Conservation (phyloP, 2,113 vertebrate genomes). For the Pagrus major region DNA sequence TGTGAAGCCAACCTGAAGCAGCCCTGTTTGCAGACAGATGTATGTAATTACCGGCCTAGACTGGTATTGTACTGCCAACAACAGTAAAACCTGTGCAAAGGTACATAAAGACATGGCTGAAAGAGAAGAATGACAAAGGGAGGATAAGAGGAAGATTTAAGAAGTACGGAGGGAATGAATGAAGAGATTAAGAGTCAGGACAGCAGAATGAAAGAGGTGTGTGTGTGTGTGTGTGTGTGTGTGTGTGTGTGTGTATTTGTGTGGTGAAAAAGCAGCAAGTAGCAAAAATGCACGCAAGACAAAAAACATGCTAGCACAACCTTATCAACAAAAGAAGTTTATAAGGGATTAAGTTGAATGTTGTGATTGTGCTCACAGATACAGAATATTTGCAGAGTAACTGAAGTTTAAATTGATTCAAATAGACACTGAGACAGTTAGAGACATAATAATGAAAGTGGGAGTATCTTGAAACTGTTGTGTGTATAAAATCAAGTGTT, state of each 20-base stretch:
- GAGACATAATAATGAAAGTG: too few relatives aligned
- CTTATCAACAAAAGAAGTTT: background rate
- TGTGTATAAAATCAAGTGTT: too few relatives aligned
- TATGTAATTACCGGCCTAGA: background rate
- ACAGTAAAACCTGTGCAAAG: constrained; percentile 7
- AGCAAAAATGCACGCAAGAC: background rate
- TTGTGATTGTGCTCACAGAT: background rate
- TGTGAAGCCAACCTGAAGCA: background rate
- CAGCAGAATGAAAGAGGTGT: background rate
- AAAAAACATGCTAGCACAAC: background rate
- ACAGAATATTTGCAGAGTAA: constrained; percentile 1
- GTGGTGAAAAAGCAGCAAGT: constrained; percentile 16
- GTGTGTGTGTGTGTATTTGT: too few relatives aligned
- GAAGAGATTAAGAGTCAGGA: constrained; percentile 3
- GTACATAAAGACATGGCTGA: background rate
- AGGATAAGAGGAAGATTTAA: background rate
- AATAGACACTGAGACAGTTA: too few relatives aligned
- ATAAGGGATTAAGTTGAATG: background rate
- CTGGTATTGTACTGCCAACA: constrained; percentile 26
- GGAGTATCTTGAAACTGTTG: too few relatives aligned
- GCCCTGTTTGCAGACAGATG: constrained; percentile 27
- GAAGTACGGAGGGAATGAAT: background rate
- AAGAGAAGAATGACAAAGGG: constrained; percentile 5
- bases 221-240: background rate
- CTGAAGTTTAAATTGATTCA: too few relatives aligned